Evolutionary conservation across 2,888 invertebrate genomes (phyloP), one percentile per base, ranked within the genome.

Genomic region (Athripsodes cinereus): DNA sequence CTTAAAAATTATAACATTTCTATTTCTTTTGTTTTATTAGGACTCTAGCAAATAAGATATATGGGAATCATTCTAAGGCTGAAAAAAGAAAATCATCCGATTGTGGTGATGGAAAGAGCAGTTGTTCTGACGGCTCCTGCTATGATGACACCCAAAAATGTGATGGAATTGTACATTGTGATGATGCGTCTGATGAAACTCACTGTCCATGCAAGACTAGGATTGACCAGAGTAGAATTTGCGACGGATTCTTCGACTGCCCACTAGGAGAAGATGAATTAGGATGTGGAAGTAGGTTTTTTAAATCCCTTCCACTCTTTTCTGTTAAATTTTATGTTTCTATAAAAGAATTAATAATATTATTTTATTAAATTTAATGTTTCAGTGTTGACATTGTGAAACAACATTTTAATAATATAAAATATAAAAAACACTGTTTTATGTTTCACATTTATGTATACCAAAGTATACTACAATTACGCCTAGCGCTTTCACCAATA

Each of bases 201-300:
- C 74, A 75, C 11, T 93, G 93, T 66, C 79, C 82, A 1, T 93
- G 93, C 68, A 83, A 80, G 58, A 76, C 84, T n/a, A 81, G 90
- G 58, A 79, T 92, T 11, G 80, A 81, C 16, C 74, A 75, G 49
- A 74, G 81, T 2, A 81, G 88, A 64, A 70, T 85, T 1, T 93
- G 93, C 68, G 93, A 93, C 70, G 90, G 89, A 16, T 90, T 87
- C 67, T 82, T 84, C 50, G 92, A 92, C 68, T 92, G 91, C 69
- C 92, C 91, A 0, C 80, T 82, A 65, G 88, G 86, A 19, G 90
- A 89, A 74, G 92, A 92, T 67, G 92, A 92, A 74, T 73, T 85
- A 66, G 88, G 85, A 19, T 92, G 92, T 69, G 84, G 83, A 68
- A 89, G 90, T 88, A 74, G 74, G 68, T 62, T 18, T 44, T 44